Conservation (phyloP, 1,140 invertebrate genomes). For the Drosophila novamexicana region DNA sequence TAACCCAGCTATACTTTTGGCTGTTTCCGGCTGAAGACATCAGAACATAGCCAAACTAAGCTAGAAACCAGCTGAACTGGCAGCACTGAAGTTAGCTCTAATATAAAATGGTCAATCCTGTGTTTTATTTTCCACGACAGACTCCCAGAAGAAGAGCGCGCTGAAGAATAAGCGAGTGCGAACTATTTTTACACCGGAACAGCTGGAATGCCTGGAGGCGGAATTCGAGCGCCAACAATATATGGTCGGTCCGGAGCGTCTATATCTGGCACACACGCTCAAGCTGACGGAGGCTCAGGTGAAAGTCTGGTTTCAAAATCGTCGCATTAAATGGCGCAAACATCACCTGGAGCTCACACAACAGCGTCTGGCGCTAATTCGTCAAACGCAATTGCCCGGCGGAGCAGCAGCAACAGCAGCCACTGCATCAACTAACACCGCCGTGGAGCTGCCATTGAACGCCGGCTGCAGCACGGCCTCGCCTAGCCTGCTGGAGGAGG, state of each 20-base stretch:
- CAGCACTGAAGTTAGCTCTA: no score
- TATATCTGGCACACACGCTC: slow-evolving; percentile 94
- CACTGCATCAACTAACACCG: slow-evolving; percentile 12
- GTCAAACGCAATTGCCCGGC: slow-evolving; percentile 86
- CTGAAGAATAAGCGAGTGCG: slow-evolving; percentile 90
- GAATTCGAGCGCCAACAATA: slow-evolving; percentile 98
- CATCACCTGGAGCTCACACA: slow-evolving; percentile 96
- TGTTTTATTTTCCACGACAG: slow-evolving; percentile 23
- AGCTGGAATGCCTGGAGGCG: slow-evolving; percentile 94
- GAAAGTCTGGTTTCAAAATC: slow-evolving; percentile 99
- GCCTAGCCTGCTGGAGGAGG: slow-evolving; percentile 65
- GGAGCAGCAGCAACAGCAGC: slow-evolving; percentile 20
- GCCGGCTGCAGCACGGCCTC: slow-evolving; percentile 39
- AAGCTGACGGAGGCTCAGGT: slow-evolving; percentile 97
- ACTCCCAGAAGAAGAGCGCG: slow-evolving; percentile 76
- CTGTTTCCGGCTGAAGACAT: no score
- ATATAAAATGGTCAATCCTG: background rate
- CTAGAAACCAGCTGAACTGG: no score
- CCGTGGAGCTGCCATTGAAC: slow-evolving; percentile 36
- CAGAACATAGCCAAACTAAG: no score
- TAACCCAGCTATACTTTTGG: no score
- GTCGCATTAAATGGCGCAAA: slow-evolving; percentile 98
- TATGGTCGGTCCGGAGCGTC: slow-evolving; percentile 95
- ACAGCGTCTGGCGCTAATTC: slow-evolving; percentile 91
- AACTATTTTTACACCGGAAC: slow-evolving; percentile 97